These are phyloP conservation scores for Elgaria multicarinata DNA, from an alignment of 2,113 vertebrate genomes.

Conservation along the genomic window DNA sequence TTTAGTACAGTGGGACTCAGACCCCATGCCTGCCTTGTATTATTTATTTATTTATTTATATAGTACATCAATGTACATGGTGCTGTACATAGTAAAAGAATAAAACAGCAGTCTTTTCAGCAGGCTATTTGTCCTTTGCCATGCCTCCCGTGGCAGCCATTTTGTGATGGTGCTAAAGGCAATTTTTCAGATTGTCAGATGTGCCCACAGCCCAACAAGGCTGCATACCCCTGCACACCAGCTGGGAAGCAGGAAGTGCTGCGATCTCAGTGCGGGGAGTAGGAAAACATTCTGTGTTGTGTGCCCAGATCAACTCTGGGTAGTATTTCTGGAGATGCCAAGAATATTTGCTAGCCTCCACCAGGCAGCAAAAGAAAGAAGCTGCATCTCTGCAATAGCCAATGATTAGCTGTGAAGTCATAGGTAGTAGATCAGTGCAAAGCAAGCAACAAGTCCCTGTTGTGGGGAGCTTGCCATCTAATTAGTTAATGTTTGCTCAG, in stretches of 20 bases:
- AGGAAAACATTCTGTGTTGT: not conserved
- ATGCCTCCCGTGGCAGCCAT: no score
- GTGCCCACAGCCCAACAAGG: no score
- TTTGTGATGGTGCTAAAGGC: no score
- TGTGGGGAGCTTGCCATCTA: conserved; percentile 31
- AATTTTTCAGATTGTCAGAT: no score
- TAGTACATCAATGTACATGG: no score
- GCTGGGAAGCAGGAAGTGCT: not conserved
- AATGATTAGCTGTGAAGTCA: not conserved
- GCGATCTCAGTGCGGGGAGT: not conserved
- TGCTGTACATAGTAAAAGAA: no score
- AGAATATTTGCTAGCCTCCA: not conserved
- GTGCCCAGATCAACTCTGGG: not conserved
- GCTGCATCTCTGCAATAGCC: not conserved
- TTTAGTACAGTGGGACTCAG: no score
- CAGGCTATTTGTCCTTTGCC: no score
- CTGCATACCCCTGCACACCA: no score
- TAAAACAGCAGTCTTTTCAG: no score
- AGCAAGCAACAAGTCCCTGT: not conserved
- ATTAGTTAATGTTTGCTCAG: conserved; percentile 42
- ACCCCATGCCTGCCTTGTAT: no score
- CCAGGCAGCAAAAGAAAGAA: not conserved
- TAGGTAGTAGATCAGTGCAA: not conserved
- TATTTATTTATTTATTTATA: no score
- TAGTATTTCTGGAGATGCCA: not conserved